Evolutionary conservation across 2,113 vertebrate species (phyloP).

Genomic region (Cyprinodon variegatus): DNA sequence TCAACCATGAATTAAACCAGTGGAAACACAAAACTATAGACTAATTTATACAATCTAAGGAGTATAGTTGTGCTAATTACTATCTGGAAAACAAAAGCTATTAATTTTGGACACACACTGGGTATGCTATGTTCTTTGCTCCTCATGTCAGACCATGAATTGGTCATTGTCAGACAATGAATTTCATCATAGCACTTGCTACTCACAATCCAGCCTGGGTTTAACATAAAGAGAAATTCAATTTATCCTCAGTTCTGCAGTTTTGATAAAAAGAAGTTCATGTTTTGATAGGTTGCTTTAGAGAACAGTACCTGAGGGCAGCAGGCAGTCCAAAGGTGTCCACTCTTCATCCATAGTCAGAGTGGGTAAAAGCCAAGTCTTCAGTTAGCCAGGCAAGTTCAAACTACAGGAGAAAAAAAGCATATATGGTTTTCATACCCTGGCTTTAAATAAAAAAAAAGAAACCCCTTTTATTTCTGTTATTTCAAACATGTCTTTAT

Average conservation of each 20-base stretch:
- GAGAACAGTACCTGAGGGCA: slow-evolving; percentile 74
- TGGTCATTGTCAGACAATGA: too few species aligned
- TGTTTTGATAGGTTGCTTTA: slow-evolving; percentile 20
- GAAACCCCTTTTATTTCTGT: not conserved
- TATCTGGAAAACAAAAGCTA: too few species aligned
- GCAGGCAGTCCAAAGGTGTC: slow-evolving; percentile 79
- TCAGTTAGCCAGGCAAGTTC: slow-evolving; percentile 42
- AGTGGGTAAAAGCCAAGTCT: slow-evolving; percentile 33
- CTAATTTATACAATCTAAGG: too few species aligned
- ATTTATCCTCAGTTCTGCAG: too few species aligned
- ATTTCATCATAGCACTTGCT: not conserved
- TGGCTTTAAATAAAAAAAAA: not conserved
- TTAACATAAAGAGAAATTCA: too few species aligned
- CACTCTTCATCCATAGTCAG: slow-evolving; percentile 75
- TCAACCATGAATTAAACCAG: too few species aligned
- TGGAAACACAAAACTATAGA: too few species aligned
- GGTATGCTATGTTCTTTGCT: too few species aligned
- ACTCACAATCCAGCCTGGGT: too few species aligned
- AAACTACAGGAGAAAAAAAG: slow-evolving; percentile 37
- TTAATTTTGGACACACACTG: too few species aligned
- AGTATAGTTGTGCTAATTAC: too few species aligned
- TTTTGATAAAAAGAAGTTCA: not conserved
- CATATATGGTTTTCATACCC: slow-evolving; percentile 1
- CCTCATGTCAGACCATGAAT: too few species aligned
- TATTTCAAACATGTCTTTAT: not conserved